Evolutionary conservation across 1,140 invertebrate genomes (phyloP).

Genomic region (Drosophila pandora): DNA sequence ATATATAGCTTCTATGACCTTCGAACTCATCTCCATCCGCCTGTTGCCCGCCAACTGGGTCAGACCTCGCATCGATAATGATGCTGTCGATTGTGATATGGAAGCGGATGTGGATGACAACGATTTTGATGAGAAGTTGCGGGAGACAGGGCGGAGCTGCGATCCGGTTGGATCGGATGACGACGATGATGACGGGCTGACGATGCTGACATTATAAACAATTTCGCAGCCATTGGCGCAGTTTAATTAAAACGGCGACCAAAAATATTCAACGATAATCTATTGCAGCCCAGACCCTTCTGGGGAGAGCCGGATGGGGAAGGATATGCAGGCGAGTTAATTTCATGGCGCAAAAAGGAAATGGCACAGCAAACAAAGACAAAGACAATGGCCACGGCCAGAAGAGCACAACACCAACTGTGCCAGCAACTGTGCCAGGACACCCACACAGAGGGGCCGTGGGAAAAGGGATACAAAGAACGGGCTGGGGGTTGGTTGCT

Average conservation of each 20-base stretch:
- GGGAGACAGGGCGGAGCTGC: not conserved
- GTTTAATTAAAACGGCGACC: constrained; percentile 71
- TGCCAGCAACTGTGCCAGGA: constrained; percentile 27
- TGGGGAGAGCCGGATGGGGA: not conserved
- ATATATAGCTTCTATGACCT: constrained; percentile 16
- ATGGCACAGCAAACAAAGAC: constrained; percentile 76
- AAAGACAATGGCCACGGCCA: constrained; percentile 74
- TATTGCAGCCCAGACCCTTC: constrained; percentile 35
- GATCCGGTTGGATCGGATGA: constrained; percentile 12
- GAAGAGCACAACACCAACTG: constrained; percentile 22
- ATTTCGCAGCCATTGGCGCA: constrained; percentile 59
- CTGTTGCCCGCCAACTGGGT: constrained; percentile 50
- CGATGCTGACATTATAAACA: constrained; percentile 65
- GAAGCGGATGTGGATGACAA: constrained; percentile 10
- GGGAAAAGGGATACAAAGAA: not conserved
- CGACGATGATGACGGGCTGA: constrained; percentile 29
- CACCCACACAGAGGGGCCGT: constrained; percentile 10
- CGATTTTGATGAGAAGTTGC: constrained; percentile 5
- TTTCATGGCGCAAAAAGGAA: constrained; percentile 73
- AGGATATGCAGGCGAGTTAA: constrained; percentile 52
- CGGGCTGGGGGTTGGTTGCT: constrained; percentile 4
- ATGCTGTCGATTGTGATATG: constrained; percentile 12
- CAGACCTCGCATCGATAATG: constrained; percentile 53
- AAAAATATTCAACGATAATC: constrained; percentile 68
- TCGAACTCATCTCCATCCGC: constrained; percentile 29